Conservation (phyloP, 1,140 invertebrate genomes). For the Plutomurus gul region DNA sequence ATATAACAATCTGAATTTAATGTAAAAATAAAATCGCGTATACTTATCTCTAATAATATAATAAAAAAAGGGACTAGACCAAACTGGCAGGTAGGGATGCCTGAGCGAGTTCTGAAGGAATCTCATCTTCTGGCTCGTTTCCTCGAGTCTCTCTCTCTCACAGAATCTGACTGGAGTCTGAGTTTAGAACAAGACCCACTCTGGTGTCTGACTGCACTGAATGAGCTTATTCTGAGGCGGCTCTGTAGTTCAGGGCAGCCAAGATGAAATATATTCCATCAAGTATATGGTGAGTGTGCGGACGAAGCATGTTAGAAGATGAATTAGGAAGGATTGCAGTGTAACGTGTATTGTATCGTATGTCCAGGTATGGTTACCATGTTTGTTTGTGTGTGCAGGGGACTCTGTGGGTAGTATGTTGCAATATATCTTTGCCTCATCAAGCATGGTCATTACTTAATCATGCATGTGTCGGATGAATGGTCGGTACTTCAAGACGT, state of each 20-base stretch:
- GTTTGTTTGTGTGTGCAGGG: not conserved
- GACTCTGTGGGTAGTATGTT: conserved; percentile 44
- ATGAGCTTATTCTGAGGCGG: not conserved
- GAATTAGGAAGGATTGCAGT: not conserved
- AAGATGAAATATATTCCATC: too few species aligned
- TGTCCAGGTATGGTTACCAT: not conserved
- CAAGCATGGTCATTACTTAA: conserved; percentile 54
- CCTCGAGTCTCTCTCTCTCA: not conserved
- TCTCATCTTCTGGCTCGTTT: conserved; percentile 12
- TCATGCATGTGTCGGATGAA: conserved; percentile 53
- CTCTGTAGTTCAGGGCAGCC: not conserved
- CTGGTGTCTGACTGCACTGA: not conserved
- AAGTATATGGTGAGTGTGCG: too few species aligned
- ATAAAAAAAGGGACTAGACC: not conserved
- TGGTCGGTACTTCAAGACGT: conserved; percentile 45
- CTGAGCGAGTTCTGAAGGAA: not conserved
- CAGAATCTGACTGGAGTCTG: not conserved
- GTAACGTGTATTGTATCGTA: not conserved
- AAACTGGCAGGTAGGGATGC: not conserved
- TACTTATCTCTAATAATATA: too few species aligned
- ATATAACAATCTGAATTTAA: not conserved
- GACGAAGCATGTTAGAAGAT: too few species aligned
- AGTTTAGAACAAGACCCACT: not conserved
- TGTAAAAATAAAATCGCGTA: not conserved
- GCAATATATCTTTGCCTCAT: conserved; percentile 54